phyloP scores from a whole-genome alignment of 2,113 vertebrate species.

The Centropus unirufus region DNA sequence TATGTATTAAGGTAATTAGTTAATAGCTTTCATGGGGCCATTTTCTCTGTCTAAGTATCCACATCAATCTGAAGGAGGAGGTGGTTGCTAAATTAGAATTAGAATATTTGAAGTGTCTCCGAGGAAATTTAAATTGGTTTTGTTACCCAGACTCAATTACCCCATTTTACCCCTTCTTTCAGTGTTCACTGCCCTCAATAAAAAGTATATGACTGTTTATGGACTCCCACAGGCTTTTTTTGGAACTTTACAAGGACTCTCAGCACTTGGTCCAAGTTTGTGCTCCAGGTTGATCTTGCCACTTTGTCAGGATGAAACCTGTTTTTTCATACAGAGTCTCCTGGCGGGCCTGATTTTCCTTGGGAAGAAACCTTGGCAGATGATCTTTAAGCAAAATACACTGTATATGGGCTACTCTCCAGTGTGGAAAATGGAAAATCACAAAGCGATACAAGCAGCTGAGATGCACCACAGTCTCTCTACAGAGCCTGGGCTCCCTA shows the following conservation, averaged over 20 bases:
- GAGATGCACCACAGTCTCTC: background rate
- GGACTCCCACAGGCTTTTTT: background rate
- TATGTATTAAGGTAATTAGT: conserved; percentile 38
- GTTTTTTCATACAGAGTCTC: background rate
- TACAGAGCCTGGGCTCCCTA: background rate
- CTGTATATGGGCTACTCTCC: rapidly evolving
- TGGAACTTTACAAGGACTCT: conserved; percentile 7
- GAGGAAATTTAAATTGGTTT: conserved; percentile 41
- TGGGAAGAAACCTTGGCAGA: background rate
- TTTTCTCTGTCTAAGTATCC: conserved; percentile 40
- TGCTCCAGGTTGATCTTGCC: background rate
- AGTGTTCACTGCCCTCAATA: conserved; percentile 27
- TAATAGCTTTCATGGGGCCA: conserved; percentile 34
- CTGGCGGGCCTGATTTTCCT: background rate
- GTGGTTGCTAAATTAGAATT: conserved; percentile 44
- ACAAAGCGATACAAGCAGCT: background rate
- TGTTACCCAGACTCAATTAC: conserved; percentile 23
- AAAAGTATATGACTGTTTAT: background rate
- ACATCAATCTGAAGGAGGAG: background rate
- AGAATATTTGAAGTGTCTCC: conserved; percentile 36
- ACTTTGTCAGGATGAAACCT: background rate
- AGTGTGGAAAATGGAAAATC: background rate
- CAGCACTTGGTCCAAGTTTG: background rate
- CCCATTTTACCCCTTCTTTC: background rate
- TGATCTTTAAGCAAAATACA: background rate